Conservation (phyloP, 1,140 invertebrate genomes). For the Chrysopa pallens region DNA sequence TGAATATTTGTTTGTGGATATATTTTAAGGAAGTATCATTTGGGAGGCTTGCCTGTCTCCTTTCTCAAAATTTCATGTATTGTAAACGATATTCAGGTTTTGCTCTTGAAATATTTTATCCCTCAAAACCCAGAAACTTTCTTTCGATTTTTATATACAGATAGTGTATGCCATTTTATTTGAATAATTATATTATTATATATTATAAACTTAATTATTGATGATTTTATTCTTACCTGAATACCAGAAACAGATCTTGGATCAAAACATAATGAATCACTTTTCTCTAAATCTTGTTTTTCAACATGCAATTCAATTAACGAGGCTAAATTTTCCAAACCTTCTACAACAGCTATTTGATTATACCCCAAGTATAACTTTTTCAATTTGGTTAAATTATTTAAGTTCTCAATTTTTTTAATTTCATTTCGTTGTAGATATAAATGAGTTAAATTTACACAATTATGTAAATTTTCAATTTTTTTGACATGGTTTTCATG, state of each 20-base stretch:
- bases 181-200: conserved; percentile 1
- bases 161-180: too few species aligned
- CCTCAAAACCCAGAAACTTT: too few species aligned
- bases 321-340: conserved; percentile 34
- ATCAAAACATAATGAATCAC: conserved; percentile 45
- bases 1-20: too few species aligned
- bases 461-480: conserved; percentile 37
- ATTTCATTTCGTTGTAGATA: conserved; percentile 52
- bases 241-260: conserved; percentile 34
- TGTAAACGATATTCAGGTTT: too few species aligned
- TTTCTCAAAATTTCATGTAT: too few species aligned
- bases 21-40: too few species aligned
- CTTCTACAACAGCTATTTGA: conserved; percentile 44
- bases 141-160: too few species aligned
- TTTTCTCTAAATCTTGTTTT: conserved; percentile 33
- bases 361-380: conserved; percentile 49
- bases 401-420: conserved; percentile 39
- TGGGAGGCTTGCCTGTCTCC: too few species aligned
- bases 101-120: too few species aligned
- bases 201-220: too few species aligned
- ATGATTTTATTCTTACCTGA: conserved; percentile 29
- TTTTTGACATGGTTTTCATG: conserved; percentile 39
- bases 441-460: conserved; percentile 38
- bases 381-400: conserved; percentile 32
- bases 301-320: conserved; percentile 47